Evolutionary conservation across 2,888 invertebrate species (phyloP), one percentile per base, ranked within the genome.

Genomic region (Torymus tubicola): DNA sequence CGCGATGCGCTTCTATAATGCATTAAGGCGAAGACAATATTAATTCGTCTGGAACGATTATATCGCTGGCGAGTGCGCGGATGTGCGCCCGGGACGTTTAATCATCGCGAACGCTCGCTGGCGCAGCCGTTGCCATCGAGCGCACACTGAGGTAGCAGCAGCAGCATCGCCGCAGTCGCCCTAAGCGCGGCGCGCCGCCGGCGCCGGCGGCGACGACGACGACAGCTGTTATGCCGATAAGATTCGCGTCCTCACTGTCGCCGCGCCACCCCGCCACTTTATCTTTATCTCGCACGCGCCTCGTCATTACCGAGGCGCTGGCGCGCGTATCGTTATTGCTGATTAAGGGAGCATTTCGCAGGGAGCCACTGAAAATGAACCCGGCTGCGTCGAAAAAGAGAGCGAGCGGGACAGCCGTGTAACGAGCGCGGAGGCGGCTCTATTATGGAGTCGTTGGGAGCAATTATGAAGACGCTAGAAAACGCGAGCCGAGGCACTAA

Each of bases 171-270:
- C 16, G 50, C 53, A 50, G 70, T 16, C 61, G 72, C 14, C 16
- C 18, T 24, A 50, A 58, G n/a, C 61, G 72, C 63, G 55, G 52
- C 53, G 52, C n/a, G 53, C 24, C 50, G 57, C 10, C n/a, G n/a
- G n/a, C n/a, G n/a, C n/a, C n/a, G n/a, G n/a, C 18, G 18, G 13
- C 64, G 31, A 57, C 73, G 55, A 18, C 53, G 52, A n/a, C 68
- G 69, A 76, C 76, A 68, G 76, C 60, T 68, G 76, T 21, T 61
- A 31, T 21, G 63, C 18, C 55, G 76, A 76, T 76, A 76, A 69
- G 55, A 58, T 57, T 65, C 16, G 18, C 53, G 16, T 10, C 55
- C 69, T 3, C 13, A 21, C 72, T 61, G 24, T 24, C 24, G 24
- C 24, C 3, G 24, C 24, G 24, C 24, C 24, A 24, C 24, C 24